These are phyloP conservation scores for Orthosia gracilis DNA, from an alignment of 2,888 invertebrate species.

Conservation along the genomic window DNA sequence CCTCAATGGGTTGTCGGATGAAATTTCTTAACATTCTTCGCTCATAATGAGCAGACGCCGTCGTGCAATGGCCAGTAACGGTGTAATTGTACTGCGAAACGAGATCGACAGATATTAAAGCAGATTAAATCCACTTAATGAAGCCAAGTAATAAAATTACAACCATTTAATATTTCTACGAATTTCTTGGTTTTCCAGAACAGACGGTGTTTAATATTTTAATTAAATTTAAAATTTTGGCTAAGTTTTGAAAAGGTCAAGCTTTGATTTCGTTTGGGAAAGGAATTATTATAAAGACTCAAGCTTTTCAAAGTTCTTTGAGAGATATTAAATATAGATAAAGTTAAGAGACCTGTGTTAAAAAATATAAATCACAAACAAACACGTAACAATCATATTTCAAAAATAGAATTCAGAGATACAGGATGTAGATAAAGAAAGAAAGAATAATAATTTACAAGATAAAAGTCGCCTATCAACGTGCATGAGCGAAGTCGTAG, in stretches of 20 bases:
- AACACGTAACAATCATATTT: constrained; percentile 28
- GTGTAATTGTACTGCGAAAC: constrained; percentile 88
- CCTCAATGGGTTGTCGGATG: constrained; percentile 90
- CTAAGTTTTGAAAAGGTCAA: constrained; percentile 43
- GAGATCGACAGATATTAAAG: constrained; percentile 88
- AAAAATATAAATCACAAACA: constrained; percentile 23
- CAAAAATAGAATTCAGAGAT: constrained; percentile 48
- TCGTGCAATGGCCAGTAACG: constrained; percentile 89
- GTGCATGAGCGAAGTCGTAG: constrained; percentile 74
- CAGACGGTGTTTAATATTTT: constrained; percentile 35
- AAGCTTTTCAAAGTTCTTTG: not conserved
- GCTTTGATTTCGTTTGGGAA: constrained; percentile 31
- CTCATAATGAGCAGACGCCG: constrained; percentile 88
- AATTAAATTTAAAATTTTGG: constrained; percentile 56
- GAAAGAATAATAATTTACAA: constrained; percentile 63
- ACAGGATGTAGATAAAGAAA: constrained; percentile 58
- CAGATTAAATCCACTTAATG: constrained; percentile 87
- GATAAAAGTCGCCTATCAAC: constrained; percentile 70
- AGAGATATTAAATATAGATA: not conserved
- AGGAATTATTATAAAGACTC: constrained; percentile 44
- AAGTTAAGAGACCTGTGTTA: not conserved
- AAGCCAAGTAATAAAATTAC: constrained; percentile 80
- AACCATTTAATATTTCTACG: constrained; percentile 74
- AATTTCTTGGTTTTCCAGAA: constrained; percentile 71
- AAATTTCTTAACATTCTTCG: constrained; percentile 91